Evolutionary conservation across 2,797 vertebrate genomes (phyloP).

Genomic region (Neosilurus mollespiculum): DNA sequence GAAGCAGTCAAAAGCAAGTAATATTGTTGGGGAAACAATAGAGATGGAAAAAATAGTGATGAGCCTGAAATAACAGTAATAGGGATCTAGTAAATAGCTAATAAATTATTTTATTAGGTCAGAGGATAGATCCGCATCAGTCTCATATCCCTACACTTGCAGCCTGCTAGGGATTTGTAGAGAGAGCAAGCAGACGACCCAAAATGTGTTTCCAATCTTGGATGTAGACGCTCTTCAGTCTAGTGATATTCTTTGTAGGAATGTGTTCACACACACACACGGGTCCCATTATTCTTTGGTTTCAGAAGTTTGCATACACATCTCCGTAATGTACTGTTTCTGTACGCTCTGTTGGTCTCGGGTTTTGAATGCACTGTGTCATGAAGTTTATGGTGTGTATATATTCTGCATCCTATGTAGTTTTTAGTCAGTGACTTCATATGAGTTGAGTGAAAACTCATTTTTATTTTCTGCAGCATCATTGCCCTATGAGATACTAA

Average conservation of each 20-base stretch:
- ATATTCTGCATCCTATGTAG: neutral
- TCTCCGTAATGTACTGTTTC: constrained; percentile 33
- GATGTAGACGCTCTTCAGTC: constrained; percentile 59
- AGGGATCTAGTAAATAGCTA: neutral
- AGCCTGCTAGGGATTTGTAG: constrained; percentile 4
- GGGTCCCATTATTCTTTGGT: constrained; percentile 70
- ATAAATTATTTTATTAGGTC: constrained; percentile 25
- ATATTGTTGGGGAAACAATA: neutral
- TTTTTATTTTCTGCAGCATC: neutral
- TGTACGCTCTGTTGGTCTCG: constrained; percentile 17
- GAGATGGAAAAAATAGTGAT: neutral
- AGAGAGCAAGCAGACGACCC: constrained; percentile 38
- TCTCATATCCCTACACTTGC: constrained; percentile 10
- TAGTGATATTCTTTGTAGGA: constrained; percentile 64
- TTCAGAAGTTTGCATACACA: constrained; percentile 64
- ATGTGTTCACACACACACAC: constrained; percentile 69
- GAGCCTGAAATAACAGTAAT: neutral
- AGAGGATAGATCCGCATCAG: constrained; percentile 1
- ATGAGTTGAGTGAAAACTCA: neutral
- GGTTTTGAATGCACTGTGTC: constrained; percentile 14
- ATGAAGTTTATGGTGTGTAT: constrained; percentile 34
- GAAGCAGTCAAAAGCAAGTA: neutral
- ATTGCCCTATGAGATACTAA: neutral
- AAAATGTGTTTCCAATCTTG: constrained; percentile 72
- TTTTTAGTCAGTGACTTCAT: neutral